Evolutionary conservation across 2,797 vertebrate species (phyloP), one percentile per base, ranked within the genome.

Genomic region (Myotis daubentonii): DNA sequence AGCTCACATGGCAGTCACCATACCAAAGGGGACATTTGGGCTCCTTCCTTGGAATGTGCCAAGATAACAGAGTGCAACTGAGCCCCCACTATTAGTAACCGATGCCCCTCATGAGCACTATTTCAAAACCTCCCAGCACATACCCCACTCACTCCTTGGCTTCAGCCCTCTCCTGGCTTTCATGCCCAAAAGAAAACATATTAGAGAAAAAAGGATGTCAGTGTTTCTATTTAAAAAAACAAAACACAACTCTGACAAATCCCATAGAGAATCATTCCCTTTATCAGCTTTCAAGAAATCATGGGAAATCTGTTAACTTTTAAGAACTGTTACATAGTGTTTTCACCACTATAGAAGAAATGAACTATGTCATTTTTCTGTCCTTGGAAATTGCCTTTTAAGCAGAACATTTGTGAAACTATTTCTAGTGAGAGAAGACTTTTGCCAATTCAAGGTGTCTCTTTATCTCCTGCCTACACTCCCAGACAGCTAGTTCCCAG

Each of bases 21-120:
- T 91, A 96, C 88, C 79, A 88, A 96, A 88, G 89, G 96, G 95
- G 97, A 97, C 94, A 78, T 96, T 93, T 93, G 87, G 0, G 36
- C 81, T 91, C 53, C 5, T 93, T 93, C 91, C 75, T 86, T 30
- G 12, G 17, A 89, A 78, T 85, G 92, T 95, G 87, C 9, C 41
- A 97, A 97, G 94, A 97, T 96, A 97, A 97, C 97, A 98, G 13
- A 97, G 94, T 93, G 76, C 96, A 96, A 97, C 97, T 98, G 97
- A 95, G 94, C 91, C 93, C 94, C 95, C 84, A 71, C 94, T 97
- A 98, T 98, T 98, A 96, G 97, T 98, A 98, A 96, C 97, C 97
- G 97, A 98, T 97, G 96, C 22, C 95, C 95, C 81, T 96, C 97
- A 96, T 9, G 87, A 97, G 98, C 94, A 96, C 97, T 97, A 98